Percentiles rank a stretch among this genome's conserved stretches.
Conservation (phyloP, 23 tunicate species). For the Ascidia mentula region DNA sequence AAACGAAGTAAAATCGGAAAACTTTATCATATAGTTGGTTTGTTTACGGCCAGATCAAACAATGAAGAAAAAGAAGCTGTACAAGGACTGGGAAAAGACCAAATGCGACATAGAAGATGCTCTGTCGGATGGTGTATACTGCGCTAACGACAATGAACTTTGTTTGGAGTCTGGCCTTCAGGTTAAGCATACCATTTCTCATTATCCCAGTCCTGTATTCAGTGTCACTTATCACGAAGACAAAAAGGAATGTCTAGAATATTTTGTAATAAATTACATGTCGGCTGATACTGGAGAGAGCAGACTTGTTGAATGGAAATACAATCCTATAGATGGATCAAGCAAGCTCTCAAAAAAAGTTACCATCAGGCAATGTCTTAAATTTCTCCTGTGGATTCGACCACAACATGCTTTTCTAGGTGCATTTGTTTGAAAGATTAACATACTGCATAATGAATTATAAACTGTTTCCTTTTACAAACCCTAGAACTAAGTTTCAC, state of each 20-base stretch:
- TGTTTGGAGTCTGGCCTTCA: slow-evolving; percentile 47
- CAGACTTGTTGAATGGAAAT: slow-evolving; percentile 58
- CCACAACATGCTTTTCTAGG: slow-evolving; percentile 65
- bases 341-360: slow-evolving; percentile 22
- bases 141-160: slow-evolving; percentile 28
- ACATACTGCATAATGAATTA: no score
- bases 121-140: neutral
- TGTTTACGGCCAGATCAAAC: no score
- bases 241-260: slow-evolving; percentile 22
- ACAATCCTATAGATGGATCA: slow-evolving; percentile 19
- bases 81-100: slow-evolving; percentile 25
- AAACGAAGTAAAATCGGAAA: no score
- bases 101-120: slow-evolving; percentile 29
- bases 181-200: slow-evolving; percentile 45
- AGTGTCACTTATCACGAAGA: slow-evolving; percentile 36
- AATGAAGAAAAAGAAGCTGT: slow-evolving; percentile 16
- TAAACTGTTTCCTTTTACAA: no score
- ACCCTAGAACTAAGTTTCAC: neutral
- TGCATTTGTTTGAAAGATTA: no score
- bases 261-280: slow-evolving; percentile 49
- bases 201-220: slow-evolving; percentile 50
- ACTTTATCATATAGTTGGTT: no score
- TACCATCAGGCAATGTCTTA: slow-evolving; percentile 53
- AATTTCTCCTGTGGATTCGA: slow-evolving; percentile 34
- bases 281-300: slow-evolving; percentile 45